Evolutionary conservation across 2,113 vertebrate genomes (phyloP).

Genomic region (Lepus europaeus): DNA sequence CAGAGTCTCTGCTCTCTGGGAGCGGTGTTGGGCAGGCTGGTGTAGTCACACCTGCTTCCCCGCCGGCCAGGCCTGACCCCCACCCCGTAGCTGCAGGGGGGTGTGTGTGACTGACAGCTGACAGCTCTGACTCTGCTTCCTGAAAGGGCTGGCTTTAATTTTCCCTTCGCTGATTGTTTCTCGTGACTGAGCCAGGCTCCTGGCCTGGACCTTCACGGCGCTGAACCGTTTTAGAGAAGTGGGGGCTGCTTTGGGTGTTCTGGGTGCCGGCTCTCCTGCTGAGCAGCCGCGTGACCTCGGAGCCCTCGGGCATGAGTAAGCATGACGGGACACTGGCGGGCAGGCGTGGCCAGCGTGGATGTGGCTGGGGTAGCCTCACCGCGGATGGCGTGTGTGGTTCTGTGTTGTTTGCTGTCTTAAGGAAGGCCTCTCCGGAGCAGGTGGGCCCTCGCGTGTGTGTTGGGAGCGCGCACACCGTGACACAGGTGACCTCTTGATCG

Average conservation of each 20-base stretch:
- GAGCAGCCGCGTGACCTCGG: background rate
- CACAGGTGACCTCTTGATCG: no score
- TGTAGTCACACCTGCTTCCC: accelerated
- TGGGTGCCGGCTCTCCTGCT: background rate
- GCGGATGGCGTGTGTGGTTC: accelerated
- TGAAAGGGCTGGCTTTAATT: background rate
- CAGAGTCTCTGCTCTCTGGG: background rate
- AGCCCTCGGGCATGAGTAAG: background rate
- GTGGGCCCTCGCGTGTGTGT: no score
- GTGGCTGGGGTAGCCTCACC: accelerated
- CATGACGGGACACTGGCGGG: background rate
- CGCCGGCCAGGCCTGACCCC: background rate
- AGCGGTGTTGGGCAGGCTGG: background rate
- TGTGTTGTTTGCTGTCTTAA: background rate
- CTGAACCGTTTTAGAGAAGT: background rate
- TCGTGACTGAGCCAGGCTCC: background rate
- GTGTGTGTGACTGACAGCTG: no score
- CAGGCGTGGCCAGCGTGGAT: background rate
- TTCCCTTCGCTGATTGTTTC: background rate
- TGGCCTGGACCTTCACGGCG: background rate
- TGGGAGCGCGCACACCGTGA: no score
- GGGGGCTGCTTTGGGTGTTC: background rate
- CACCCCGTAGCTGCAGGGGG: no score
- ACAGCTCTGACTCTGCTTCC: background rate
- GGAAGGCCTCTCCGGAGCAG: background rate